Evolutionary conservation across 2,113 vertebrate genomes (phyloP).

Genomic region (Heptranchias perlo): DNA sequence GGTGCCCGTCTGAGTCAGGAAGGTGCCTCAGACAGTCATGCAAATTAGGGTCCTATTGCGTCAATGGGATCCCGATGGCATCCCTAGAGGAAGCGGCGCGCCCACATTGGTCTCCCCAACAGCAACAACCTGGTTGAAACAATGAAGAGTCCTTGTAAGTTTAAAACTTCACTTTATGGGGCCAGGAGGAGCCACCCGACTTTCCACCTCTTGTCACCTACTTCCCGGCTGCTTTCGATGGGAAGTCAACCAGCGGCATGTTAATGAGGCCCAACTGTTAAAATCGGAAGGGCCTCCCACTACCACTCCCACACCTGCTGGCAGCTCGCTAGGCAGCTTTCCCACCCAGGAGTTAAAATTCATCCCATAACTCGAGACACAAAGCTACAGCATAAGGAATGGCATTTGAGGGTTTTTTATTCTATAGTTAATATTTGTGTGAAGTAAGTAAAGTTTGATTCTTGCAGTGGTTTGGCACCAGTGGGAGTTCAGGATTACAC

Average conservation of each 20-base stretch:
- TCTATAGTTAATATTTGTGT: background rate
- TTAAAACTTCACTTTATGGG: background rate
- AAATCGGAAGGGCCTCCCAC: background rate
- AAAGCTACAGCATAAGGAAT: too few relatives aligned
- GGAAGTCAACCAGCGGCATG: background rate
- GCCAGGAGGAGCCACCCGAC: background rate
- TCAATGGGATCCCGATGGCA: background rate
- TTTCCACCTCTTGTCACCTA: background rate
- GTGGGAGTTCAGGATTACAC: background rate
- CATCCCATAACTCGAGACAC: background rate
- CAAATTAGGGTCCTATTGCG: background rate
- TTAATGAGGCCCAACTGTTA: background rate
- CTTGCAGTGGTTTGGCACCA: too few relatives aligned
- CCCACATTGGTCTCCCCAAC: background rate
- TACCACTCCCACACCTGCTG: background rate
- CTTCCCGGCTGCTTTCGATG: background rate
- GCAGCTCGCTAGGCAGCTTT: background rate
- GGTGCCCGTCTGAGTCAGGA: background rate
- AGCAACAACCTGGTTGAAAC: background rate
- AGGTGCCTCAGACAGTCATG: background rate
- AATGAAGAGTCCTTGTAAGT: background rate
- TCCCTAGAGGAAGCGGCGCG: background rate
- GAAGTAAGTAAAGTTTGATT: background rate
- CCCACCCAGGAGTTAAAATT: background rate
- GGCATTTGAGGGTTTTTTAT: too few relatives aligned